Evolutionary conservation across 1,140 invertebrate species (phyloP).

Genomic region (Odontomachus brunneus): DNA sequence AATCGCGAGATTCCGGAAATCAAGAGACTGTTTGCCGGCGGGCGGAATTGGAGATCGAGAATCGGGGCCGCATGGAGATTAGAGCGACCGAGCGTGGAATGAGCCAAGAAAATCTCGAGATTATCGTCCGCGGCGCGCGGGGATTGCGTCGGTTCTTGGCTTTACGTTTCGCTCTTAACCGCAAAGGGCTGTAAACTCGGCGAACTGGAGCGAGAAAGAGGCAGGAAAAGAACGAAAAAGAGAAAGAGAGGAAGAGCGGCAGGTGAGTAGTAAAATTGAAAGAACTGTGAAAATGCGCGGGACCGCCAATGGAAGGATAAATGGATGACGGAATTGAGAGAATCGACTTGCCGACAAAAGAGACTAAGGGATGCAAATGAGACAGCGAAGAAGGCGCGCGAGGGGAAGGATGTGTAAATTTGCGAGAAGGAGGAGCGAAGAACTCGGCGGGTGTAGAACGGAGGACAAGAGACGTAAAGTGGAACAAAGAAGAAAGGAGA

Average conservation of each 20-base stretch:
- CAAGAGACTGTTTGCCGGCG: conserved; percentile 37
- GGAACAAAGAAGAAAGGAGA: conserved; percentile 39
- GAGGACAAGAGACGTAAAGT: conserved; percentile 28
- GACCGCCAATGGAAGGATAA: conserved; percentile 50
- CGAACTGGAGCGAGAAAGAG: background rate
- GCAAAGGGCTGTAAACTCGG: conserved; percentile 29
- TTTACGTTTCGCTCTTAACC: conserved; percentile 20
- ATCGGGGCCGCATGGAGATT: conserved; percentile 36
- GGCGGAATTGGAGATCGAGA: conserved; percentile 44
- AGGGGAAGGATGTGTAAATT: conserved; percentile 56
- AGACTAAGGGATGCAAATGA: conserved; percentile 75
- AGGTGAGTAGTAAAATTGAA: conserved; percentile 41
- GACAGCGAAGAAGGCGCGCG: conserved; percentile 62
- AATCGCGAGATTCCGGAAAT: conserved; percentile 33
- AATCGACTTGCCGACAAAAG: conserved; percentile 51
- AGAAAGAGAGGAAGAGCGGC: background rate
- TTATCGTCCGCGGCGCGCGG: conserved; percentile 29
- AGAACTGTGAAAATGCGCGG: conserved; percentile 59
- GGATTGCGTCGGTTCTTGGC: background rate
- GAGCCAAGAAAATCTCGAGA: conserved; percentile 40
- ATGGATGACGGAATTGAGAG: conserved; percentile 37
- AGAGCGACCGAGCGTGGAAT: conserved; percentile 39
- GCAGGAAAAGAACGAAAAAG: background rate
- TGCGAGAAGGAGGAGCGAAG: background rate
- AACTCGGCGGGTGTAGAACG: conserved; percentile 12